phyloP scores from a whole-genome alignment of 2,113 vertebrate species.

The Columba livia region DNA sequence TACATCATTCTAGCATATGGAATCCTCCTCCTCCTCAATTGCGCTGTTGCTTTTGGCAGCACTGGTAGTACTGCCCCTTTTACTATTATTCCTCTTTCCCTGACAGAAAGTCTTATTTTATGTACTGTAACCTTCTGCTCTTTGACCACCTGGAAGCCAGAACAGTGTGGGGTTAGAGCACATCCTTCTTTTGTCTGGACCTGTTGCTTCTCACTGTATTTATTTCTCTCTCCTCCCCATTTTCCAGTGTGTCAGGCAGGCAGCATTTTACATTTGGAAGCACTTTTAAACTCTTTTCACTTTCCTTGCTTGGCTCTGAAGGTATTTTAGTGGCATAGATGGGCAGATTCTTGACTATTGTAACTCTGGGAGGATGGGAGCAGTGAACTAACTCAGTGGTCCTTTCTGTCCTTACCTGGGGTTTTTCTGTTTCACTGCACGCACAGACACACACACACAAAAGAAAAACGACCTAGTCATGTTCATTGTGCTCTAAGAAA shows the following conservation, averaged over 20 bases:
- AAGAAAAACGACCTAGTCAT: not conserved
- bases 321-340: not conserved
- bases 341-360: not conserved
- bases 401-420: not conserved
- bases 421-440: not conserved
- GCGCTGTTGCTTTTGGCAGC: slow-evolving; percentile 24
- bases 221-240: not conserved
- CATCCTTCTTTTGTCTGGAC: not conserved
- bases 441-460: no score
- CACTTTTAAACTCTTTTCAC: not conserved
- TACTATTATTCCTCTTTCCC: not conserved
- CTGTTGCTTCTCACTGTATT: not conserved
- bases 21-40: not conserved
- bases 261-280: not conserved
- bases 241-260: not conserved
- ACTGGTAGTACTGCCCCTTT: not conserved
- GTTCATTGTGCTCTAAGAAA: not conserved
- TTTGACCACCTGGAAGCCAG: not conserved
- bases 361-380: not conserved
- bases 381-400: not conserved
- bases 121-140: not conserved
- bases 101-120: not conserved
- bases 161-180: not conserved
- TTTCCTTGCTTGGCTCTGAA: not conserved
- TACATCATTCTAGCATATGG: not conserved